Evolutionary conservation across 2,113 vertebrate genomes (phyloP), one percentile per base, ranked within the genome.

Genomic region (Phainopepla nitens): DNA sequence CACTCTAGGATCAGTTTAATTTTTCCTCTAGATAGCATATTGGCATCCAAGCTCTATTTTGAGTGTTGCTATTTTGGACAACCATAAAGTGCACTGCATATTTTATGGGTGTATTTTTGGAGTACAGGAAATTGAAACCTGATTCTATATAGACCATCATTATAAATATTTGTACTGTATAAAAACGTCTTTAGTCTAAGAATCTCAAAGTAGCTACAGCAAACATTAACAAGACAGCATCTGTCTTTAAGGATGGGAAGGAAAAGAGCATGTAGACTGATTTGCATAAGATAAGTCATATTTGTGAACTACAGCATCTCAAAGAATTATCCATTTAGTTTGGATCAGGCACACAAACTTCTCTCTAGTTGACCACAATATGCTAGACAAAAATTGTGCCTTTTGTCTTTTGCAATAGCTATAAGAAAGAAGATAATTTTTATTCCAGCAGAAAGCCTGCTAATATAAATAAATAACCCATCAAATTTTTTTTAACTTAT

Each of bases 31-130:
- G 91, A 89, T 89, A 93, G 65, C 66, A 69, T 84, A 72, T 87
- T 94, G 81, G 77, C 91, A 94, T 91, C n/a, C 5, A 4, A 78
- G 56, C 61, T 89, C 87, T 95, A 93, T 94, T 96, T 95, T 91
- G 73, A 94, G 81, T 45, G 83, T 72, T 94, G 81, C 93, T 96
- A 94, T 96, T 97, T 96, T 89, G 65, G 70, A 89, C 77, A 71
- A 42, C 83, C 81, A 57, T 87, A 68, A 95, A 96, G 65, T 41
- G 41, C 61, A 22, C 61, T 76, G 81, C 89, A 69, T 96, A 90
- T 90, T 95, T 93, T 73, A 28, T 71, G 77, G 45, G 64, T 71
- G 53, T 95, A 96, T 95, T 93, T 96, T 95, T 82, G 77, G 88
- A 94, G 33, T 31, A 86, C 88, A 94, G 93, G 92, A 93, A 96